These are phyloP conservation scores for Agrochola circellaris DNA, from an alignment of 2,888 invertebrate genomes.

Conservation along the genomic window DNA sequence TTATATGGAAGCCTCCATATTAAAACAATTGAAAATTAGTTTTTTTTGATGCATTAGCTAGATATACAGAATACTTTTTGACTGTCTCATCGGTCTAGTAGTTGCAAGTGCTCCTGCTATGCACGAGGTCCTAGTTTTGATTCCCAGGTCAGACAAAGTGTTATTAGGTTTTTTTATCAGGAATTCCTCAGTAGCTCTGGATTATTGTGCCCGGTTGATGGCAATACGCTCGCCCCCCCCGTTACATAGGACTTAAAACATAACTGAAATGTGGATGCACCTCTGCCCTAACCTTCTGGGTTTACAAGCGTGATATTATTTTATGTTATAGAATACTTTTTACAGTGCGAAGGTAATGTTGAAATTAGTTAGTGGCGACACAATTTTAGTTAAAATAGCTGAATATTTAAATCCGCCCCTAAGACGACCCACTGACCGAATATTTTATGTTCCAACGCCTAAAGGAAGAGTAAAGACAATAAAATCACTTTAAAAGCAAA, in stretches of 20 bases:
- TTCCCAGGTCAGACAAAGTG: background rate
- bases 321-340: background rate
- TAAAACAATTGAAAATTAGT: too few species aligned
- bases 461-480: background rate
- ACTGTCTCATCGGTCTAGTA: background rate
- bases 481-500: conserved; percentile 3
- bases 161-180: background rate
- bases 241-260: background rate
- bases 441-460: background rate
- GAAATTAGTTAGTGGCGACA: too few species aligned
- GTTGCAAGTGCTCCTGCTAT: background rate
- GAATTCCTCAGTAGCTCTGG: background rate
- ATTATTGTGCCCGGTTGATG: background rate
- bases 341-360: background rate
- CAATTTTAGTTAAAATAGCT: background rate
- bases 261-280: background rate
- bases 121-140: background rate
- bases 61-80: background rate
- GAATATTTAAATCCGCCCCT: too few species aligned
- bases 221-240: background rate
- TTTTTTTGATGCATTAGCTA: background rate
- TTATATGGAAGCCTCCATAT: background rate
- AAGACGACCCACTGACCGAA: too few species aligned
- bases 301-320: background rate
- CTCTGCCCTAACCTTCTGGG: background rate